Evolutionary conservation across 2,797 vertebrate genomes (phyloP), one percentile per base, ranked within the genome.

Genomic region (Sebastes jordani): DNA sequence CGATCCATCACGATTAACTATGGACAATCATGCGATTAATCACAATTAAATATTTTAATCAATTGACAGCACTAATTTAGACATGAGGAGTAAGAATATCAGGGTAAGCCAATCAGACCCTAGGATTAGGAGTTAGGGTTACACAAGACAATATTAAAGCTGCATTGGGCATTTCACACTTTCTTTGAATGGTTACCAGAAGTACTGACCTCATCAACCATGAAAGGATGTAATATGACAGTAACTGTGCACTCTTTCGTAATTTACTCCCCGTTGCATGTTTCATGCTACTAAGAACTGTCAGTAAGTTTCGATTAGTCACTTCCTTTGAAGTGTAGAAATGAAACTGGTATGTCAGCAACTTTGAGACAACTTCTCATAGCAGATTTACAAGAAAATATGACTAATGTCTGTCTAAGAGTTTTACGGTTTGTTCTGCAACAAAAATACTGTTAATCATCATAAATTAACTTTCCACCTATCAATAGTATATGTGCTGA

Each of bases 321-420:
- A 67, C 61, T 65, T 81, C 64, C 77, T 67, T 67, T n/a, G 14
- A 77, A 71, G n/a, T 27, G 20, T 52, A 52, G 20, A n/a, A 9
- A n/a, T 52, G 20, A 52, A 52, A 52, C 49, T n/a, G 18, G 49
- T 52, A 52, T 52, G 49, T 52, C 49, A 52, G 49, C 8, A n/a
- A 52, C 49, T 52, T 52, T n/a, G 18, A 52, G 49, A 4, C 49
- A 52, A n/a, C 20, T n/a, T n/a, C 49, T 14, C 49, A n/a, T n/a
- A n/a, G 20, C 8, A n/a, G 20, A 52, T n/a, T 52, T 52, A 1
- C 49, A 52, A 20, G 20, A 52, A 20, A 52, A 52, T 52, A 52
- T 52, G 49, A 52, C 49, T 52, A 52, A 52, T 52, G 20, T 9
- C 9, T 52, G 20, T 5, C 18, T 49, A 18, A 49, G 46, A 49